Base-by-base conservation (phyloP, 1,140 invertebrate species). In the Atta cephalotes region DNA sequence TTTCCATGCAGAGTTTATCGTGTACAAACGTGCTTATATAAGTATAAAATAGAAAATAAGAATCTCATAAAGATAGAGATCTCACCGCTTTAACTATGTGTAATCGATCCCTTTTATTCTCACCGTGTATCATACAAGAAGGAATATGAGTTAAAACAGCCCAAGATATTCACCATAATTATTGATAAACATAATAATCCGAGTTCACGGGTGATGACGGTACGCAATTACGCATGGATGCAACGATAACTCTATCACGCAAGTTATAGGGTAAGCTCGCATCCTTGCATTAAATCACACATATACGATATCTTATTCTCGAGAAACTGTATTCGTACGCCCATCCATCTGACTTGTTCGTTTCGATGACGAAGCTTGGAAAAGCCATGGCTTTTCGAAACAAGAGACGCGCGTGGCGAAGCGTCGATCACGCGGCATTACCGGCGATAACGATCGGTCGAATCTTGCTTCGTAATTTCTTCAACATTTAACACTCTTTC, bases 401-500 rank as follows among this genome's bases (percentile, higher is more conserved):
- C 66, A 16, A 85, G 78, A 58, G 60, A 78, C 85, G 79, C 88
- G 88, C 85, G 88, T 89, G 89, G 89, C 89, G 63, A 79, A 88
- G 85, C 76, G 87, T 90, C 89, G 88, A 87, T 90, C 88, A 81
- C 85, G 74, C 86, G 78, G 79, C 68, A 90, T 90, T 90, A 90
- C 65, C 74, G 53, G 16, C 25, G 89, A 90, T 90, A 90, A 58
- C 53, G 21, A 90, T 90, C 88, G 84, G 31, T 31, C 53, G 63
- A 56, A 65, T 72, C 7, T 72, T 5, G 85, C 80, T 86, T 87
- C 90, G 90, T 89, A 91, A 92, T 92, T 92, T 92, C 88, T 79
- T 84, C 89, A 85, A 88, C 87, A 89, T 92, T 92, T 89, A 91
- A 62, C 81, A 84, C 74, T 86, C 53, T 88, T 88, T 87, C 89